Evolutionary conservation across 2,797 vertebrate genomes (phyloP).

Genomic region (Sparidentex hasta): DNA sequence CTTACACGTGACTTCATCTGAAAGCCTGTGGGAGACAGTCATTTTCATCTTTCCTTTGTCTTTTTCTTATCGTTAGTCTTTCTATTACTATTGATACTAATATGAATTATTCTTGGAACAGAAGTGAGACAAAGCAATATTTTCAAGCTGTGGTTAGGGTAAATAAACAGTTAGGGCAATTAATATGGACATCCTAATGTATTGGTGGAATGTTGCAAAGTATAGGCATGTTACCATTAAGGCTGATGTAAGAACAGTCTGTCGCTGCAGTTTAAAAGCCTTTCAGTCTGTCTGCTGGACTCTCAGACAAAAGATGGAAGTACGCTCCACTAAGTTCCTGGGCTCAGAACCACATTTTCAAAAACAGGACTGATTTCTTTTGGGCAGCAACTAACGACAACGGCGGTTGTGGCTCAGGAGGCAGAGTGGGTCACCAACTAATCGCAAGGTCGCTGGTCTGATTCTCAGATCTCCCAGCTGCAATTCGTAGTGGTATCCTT

Average conservation of each 20-base stretch:
- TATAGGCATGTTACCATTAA: neutral
- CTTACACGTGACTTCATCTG: slow-evolving; percentile 33
- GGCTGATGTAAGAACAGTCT: neutral
- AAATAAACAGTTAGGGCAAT: neutral
- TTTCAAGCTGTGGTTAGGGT: neutral
- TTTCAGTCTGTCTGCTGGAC: no score
- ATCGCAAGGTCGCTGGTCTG: no score
- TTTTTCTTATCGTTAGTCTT: neutral
- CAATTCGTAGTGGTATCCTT: no score
- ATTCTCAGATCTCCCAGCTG: no score
- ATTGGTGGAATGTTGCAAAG: neutral
- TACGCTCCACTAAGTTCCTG: no score
- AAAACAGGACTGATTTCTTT: neutral
- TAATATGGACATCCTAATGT: neutral
- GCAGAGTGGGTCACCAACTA: no score
- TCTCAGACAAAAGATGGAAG: neutral
- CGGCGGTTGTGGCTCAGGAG: no score
- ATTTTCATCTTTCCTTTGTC: slow-evolving; percentile 1
- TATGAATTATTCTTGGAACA: neutral
- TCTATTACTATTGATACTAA: neutral
- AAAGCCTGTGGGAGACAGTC: slow-evolving; percentile 7
- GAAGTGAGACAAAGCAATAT: neutral
- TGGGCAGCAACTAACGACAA: neutral
- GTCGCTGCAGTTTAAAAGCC: neutral
- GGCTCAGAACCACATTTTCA: neutral